A percentile compares a stretch with the other conserved stretches of the same genome.
Evolutionary conservation across 2,888 invertebrate species (phyloP).

Genomic region (Seira musarum): DNA sequence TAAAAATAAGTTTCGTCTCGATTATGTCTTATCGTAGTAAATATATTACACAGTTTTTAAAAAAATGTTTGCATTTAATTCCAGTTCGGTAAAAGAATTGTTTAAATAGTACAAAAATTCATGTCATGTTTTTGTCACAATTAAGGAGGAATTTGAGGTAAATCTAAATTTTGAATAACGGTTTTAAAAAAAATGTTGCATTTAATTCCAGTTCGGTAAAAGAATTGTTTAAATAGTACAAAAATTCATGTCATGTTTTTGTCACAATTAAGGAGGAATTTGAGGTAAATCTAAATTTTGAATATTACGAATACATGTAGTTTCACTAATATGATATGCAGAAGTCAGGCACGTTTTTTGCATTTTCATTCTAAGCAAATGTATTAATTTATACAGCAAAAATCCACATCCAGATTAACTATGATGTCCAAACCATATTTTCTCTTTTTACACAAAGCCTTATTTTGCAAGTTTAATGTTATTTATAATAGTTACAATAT

Average conservation of each 20-base stretch:
- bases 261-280: neutral
- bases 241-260: neutral
- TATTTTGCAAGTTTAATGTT: neutral
- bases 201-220: neutral
- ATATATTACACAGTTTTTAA: too few species aligned
- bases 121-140: too few species aligned
- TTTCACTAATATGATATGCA: neutral
- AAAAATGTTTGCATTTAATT: too few species aligned
- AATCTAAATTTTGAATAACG: too few species aligned
- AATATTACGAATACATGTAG: too few species aligned
- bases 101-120: too few species aligned
- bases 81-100: too few species aligned
- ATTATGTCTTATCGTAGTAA: too few species aligned
- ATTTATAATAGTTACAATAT: neutral
- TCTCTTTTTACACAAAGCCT: slow-evolving; percentile 18
- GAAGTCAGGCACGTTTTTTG: neutral
- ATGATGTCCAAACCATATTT: neutral
- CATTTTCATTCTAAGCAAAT: neutral
- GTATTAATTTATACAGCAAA: slow-evolving; percentile 49
- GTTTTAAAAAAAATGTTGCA: too few species aligned
- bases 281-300: neutral
- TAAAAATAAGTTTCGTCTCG: too few species aligned
- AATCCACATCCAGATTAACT: slow-evolving; percentile 12
- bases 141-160: too few species aligned
- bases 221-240: neutral